phyloP scores from a whole-genome alignment of 2,113 vertebrate species.

The Rhinoptilus africanus region DNA sequence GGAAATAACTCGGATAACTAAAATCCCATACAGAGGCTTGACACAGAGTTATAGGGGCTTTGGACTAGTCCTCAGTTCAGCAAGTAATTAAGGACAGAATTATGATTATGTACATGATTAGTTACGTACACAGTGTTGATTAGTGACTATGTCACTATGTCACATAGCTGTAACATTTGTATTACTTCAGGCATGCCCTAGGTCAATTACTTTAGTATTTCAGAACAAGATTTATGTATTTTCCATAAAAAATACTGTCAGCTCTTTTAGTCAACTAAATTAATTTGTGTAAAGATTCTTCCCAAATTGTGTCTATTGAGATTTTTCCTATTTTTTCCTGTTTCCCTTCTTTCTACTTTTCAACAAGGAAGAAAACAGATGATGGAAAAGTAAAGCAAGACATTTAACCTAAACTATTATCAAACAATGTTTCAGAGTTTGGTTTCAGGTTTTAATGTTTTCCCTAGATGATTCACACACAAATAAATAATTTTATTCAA shows the following conservation, averaged over 20 bases:
- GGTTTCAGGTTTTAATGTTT: neutral
- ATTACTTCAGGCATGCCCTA: neutral
- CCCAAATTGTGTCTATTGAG: neutral
- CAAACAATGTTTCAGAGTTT: neutral
- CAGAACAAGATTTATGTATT: neutral
- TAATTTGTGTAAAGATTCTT: neutral
- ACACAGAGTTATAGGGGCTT: fast-evolving
- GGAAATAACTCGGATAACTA: neutral
- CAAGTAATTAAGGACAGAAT: neutral
- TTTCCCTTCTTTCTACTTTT: neutral
- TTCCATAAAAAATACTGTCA: neutral
- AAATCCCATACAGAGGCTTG: neutral
- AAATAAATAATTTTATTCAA: neutral
- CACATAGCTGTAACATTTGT: neutral
- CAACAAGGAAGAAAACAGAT: neutral
- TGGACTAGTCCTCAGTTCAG: neutral
- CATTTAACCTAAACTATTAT: neutral
- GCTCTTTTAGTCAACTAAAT: neutral
- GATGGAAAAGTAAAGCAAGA: neutral
- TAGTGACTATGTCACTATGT: neutral
- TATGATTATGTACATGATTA: neutral
- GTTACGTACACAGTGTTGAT: neutral
- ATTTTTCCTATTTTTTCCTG: neutral
- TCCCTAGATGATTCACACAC: neutral
- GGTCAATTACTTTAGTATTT: neutral